Conservation (phyloP, 2,797 vertebrate species). For the Halcyon smyrnensis region DNA sequence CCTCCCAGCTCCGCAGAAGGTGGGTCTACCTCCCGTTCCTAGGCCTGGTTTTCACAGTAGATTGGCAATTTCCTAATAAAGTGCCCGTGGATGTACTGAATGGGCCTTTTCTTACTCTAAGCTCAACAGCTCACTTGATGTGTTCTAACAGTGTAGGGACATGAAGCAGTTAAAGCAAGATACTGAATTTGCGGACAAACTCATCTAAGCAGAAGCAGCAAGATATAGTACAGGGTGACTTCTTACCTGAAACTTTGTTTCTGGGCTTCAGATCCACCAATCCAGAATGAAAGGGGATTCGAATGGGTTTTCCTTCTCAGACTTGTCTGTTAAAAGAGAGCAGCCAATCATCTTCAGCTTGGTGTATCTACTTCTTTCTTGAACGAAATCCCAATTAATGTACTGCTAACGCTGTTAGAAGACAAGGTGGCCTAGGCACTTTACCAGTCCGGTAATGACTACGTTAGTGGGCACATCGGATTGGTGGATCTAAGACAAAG, state of each 20-base stretch:
- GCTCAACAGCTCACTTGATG: not conserved
- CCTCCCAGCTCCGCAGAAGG: not conserved
- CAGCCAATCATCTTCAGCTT: constrained; percentile 85
- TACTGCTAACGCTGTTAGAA: constrained; percentile 79
- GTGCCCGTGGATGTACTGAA: not conserved
- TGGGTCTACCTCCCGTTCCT: not conserved
- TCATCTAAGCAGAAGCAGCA: constrained; percentile 70
- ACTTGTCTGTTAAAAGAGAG: constrained; percentile 86
- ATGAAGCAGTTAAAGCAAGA: constrained; percentile 43
- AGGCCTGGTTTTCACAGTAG: not conserved
- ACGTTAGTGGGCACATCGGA: constrained; percentile 64
- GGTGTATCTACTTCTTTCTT: constrained; percentile 80
- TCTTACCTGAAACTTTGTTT: constrained; percentile 85
- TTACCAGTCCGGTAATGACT: constrained; percentile 64
- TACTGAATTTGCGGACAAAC: constrained; percentile 46
- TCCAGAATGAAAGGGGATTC: constrained; percentile 82
- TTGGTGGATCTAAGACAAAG: constrained; percentile 81
- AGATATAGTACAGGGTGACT: constrained; percentile 76
- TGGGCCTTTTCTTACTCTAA: not conserved
- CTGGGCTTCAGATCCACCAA: constrained; percentile 84
- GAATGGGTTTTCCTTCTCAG: constrained; percentile 82
- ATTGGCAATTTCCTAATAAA: not conserved
- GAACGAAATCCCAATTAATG: constrained; percentile 81
- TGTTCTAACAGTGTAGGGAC: not conserved
- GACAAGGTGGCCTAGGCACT: constrained; percentile 80